Conservation (phyloP, 2,113 vertebrate genomes). For the Salvator merianae region DNA sequence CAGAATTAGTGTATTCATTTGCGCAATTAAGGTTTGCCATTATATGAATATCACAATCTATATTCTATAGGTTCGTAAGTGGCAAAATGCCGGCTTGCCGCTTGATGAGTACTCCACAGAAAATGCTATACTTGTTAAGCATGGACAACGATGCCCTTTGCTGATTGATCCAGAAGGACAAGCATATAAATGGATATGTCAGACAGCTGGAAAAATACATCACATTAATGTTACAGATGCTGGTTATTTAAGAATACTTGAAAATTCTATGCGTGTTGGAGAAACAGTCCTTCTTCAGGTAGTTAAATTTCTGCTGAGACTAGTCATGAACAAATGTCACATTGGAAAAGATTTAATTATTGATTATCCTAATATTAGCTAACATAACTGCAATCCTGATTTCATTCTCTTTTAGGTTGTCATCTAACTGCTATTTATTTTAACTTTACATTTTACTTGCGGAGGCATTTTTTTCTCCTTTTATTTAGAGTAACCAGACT, state of each 20-base stretch:
- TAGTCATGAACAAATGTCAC: background rate
- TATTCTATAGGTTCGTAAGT: conserved; percentile 59
- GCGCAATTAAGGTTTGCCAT: background rate
- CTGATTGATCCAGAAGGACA: conserved; percentile 72
- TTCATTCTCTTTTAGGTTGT: background rate
- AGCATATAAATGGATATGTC: conserved; percentile 64
- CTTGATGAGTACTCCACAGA: conserved; percentile 64
- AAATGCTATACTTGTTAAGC: conserved; percentile 70
- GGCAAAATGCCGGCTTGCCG: conserved; percentile 70
- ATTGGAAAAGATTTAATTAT: background rate
- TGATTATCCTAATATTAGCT: background rate
- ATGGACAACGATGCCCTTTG: conserved; percentile 67
- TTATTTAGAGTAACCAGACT: background rate
- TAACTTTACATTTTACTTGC: background rate
- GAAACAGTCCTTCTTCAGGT: conserved; percentile 67
- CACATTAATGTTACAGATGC: conserved; percentile 52
- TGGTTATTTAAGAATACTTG: conserved; percentile 52
- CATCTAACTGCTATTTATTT: background rate
- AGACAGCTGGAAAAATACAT: conserved; percentile 56
- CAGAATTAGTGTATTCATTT: background rate
- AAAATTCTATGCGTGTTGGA: conserved; percentile 61
- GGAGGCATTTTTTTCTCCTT: background rate
- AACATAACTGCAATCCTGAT: background rate
- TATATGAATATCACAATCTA: background rate
- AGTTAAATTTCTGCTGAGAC: background rate